Conservation (phyloP, 2,888 invertebrate genomes). For the Physocephala rufipes region DNA sequence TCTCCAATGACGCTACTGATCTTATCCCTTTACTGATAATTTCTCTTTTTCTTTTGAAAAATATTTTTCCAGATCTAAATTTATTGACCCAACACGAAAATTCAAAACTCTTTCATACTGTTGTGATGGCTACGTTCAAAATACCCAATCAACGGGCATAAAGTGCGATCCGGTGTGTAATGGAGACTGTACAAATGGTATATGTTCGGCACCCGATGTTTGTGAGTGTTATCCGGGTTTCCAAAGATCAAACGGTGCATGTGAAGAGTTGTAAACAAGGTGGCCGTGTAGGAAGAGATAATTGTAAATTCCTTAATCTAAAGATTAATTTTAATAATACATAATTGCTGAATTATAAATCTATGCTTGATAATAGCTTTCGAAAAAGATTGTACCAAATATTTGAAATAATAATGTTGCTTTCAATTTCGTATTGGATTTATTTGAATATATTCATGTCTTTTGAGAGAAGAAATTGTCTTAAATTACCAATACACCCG, state of each 20-base stretch:
- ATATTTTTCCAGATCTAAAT: conserved; percentile 46
- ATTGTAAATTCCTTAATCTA: no score
- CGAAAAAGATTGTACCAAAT: no score
- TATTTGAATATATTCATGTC: no score
- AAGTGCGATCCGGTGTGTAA: conserved; percentile 66
- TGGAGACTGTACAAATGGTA: conserved; percentile 67
- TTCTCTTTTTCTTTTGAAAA: background rate
- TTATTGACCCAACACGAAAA: conserved; percentile 51
- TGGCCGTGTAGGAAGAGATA: no score
- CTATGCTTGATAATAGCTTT: no score
- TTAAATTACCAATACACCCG: no score
- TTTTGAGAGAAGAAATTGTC: no score
- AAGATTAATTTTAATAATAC: no score
- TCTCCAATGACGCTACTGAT: no score
- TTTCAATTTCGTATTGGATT: background rate
- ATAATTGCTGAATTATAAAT: no score
- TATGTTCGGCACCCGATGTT: conserved; percentile 62
- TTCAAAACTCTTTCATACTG: conserved; percentile 75
- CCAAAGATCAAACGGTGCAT: conserved; percentile 45
- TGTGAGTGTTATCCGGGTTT: conserved; percentile 62
- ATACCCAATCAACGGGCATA: conserved; percentile 66
- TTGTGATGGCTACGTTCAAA: conserved; percentile 75
- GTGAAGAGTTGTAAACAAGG: conserved; percentile 32
- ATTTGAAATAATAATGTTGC: background rate
- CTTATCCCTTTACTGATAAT: no score